Conservation (phyloP, 2,113 vertebrate species). For the Odontesthes bonariensis region DNA sequence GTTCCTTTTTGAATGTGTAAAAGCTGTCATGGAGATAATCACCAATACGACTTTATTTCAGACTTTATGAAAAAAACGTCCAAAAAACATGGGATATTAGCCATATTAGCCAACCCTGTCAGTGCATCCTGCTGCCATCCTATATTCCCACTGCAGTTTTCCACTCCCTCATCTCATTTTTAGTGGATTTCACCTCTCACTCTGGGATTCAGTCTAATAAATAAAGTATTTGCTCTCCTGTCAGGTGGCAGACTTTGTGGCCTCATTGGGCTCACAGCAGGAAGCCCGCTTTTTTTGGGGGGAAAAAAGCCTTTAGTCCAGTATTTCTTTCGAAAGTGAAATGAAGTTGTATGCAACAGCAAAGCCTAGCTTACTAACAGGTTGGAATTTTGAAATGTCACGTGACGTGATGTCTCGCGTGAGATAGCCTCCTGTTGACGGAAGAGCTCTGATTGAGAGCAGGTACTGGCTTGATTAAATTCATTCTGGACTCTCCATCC, state of each 20-base stretch:
- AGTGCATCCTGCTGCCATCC: neutral
- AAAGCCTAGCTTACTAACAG: no score
- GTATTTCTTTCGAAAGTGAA: no score
- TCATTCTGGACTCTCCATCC: no score
- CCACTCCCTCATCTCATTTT: neutral
- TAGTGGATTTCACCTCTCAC: conserved; percentile 24
- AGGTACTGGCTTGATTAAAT: no score
- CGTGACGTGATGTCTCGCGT: no score
- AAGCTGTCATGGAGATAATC: no score
- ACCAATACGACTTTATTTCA: neutral
- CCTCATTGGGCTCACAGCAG: conserved; percentile 28
- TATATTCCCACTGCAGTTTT: neutral
- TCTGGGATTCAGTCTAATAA: conserved; percentile 28
- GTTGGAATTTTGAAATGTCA: no score
- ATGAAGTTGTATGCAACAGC: no score
- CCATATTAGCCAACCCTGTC: neutral
- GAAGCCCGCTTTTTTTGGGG: conserved; percentile 38
- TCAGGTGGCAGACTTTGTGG: conserved; percentile 33
- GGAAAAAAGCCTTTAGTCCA: conserved; percentile 28
- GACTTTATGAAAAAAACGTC: no score
- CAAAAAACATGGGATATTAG: neutral
- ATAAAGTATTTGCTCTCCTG: conserved; percentile 21
- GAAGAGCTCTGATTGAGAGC: no score
- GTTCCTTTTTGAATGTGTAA: no score
- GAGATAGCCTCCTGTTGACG: no score